phyloP scores from a whole-genome alignment of 2,113 vertebrate species.

The Corvus moneduloides region DNA sequence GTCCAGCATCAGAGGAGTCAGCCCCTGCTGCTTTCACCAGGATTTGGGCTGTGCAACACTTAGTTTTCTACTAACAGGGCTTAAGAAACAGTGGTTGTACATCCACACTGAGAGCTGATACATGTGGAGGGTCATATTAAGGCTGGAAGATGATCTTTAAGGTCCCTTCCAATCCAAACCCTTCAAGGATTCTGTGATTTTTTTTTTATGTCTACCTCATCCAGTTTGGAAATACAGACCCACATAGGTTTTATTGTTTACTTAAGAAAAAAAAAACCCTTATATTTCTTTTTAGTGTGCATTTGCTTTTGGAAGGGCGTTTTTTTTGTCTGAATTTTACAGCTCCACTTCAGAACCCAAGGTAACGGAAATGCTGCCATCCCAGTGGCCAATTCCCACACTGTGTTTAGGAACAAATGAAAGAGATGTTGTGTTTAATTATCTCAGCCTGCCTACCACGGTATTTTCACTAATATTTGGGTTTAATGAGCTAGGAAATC shows the following conservation, averaged over 20 bases:
- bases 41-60: background rate
- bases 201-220: background rate
- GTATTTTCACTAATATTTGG: background rate
- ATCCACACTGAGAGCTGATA: background rate
- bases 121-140: accelerated
- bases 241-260: background rate
- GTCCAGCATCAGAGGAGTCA: background rate
- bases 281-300: background rate
- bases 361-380: background rate
- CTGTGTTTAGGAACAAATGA: background rate
- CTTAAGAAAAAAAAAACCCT: too few species aligned
- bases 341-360: background rate
- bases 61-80: background rate
- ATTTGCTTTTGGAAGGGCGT: background rate
- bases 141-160: background rate
- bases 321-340: background rate
- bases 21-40: accelerated
- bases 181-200: background rate
- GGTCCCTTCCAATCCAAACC: background rate
- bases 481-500: conserved; percentile 19
- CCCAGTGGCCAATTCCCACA: background rate
- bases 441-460: background rate
- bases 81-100: background rate
- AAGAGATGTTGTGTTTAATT: background rate
- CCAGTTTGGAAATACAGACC: background rate